A percentile compares a stretch with the other conserved stretches of the same genome.
Conservation (phyloP, 1,140 invertebrate genomes). For the Medauroidea extradentata region DNA sequence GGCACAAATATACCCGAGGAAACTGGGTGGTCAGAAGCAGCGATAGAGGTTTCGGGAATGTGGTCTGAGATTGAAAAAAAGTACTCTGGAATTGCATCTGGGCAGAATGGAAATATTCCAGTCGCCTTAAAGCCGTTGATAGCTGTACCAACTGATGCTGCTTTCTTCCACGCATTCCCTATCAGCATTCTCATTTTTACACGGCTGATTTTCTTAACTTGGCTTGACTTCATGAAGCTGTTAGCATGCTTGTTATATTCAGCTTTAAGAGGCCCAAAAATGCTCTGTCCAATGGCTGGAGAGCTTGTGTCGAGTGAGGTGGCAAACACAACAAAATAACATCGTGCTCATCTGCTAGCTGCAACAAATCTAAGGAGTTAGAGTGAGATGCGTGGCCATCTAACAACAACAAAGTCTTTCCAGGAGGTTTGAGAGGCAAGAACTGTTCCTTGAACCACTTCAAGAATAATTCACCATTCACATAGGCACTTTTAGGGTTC, state of each 20-base stretch:
- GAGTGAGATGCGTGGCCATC: constrained; percentile 26
- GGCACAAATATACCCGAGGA: too few relatives aligned
- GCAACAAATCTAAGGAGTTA: constrained; percentile 22
- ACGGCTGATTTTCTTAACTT: background rate
- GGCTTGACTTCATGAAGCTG: constrained; percentile 2
- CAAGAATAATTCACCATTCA: constrained; percentile 37
- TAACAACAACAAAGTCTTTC: constrained; percentile 23
- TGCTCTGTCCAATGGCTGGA: constrained; percentile 30
- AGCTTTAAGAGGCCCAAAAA: constrained; percentile 31
- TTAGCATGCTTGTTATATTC: constrained; percentile 16
- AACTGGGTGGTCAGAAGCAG: too few relatives aligned
- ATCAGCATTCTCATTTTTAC: constrained; percentile 13
- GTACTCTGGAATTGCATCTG: constrained; percentile 19
- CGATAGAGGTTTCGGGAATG: too few relatives aligned
- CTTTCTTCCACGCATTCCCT: constrained; percentile 20
- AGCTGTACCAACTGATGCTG: constrained; percentile 18
- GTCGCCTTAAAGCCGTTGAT: constrained; percentile 20
- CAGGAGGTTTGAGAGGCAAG: constrained; percentile 20
- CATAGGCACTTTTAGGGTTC: constrained; percentile 35
- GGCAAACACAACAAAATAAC: constrained; percentile 31
- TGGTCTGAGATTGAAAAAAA: background rate
- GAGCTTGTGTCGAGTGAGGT: constrained; percentile 29
- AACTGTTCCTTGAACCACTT: constrained; percentile 31
- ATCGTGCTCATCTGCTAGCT: constrained; percentile 27
- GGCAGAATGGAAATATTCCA: constrained; percentile 29